Base-by-base conservation (phyloP, 2,888 invertebrate genomes). In the Phymatocera aterrima region DNA sequence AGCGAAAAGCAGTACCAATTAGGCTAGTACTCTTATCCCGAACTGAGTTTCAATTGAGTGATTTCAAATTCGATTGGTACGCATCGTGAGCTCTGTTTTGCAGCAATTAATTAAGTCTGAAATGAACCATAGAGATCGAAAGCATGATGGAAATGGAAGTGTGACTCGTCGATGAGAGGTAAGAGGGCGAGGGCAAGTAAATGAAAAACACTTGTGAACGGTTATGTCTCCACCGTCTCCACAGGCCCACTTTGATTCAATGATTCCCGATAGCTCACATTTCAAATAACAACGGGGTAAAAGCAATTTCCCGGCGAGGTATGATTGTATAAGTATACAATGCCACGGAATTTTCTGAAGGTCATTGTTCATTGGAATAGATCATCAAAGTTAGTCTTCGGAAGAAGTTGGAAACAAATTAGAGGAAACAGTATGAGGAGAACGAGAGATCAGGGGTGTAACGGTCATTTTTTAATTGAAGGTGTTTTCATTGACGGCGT, bases 41-140 rank as follows among this genome's bases (percentile, higher is more conserved):
- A 31, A 18, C 34, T 34, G 34, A 37, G 61, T 64, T 64, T 64
- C 61, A 34, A 64, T 64, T 64, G 37, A 37, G 61, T 64, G 37
- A 64, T 64, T 64, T 37, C 61, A 12, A 64, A 34, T 18, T 34
- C 37, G 61, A 64, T 64, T 64, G 61, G 61, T 37, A 24, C 61
- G 34, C 61, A 15, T 24, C 57, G 61, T 8, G 34, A 37, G 37
- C 18, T 64, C 61, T 64, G 37, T 64, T 37, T 64, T 37, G 34
- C 37, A 57, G 61, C 37, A 64, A 64, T 64, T 64, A 64, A 64
- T 64, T 64, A 37, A 37, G 61, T 57, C 57, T 21, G 57, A 57
- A 21, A 57, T 57, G 28, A 57, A 57, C n/a, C n/a, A 15, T 57
- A 57, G 57, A 57, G 57, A 28, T 57, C 28, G 24, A 57, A 57